Evolutionary conservation across 2,113 vertebrate genomes (phyloP), one percentile per base, ranked within the genome.

Genomic region (Craseonycteris thonglongyai): DNA sequence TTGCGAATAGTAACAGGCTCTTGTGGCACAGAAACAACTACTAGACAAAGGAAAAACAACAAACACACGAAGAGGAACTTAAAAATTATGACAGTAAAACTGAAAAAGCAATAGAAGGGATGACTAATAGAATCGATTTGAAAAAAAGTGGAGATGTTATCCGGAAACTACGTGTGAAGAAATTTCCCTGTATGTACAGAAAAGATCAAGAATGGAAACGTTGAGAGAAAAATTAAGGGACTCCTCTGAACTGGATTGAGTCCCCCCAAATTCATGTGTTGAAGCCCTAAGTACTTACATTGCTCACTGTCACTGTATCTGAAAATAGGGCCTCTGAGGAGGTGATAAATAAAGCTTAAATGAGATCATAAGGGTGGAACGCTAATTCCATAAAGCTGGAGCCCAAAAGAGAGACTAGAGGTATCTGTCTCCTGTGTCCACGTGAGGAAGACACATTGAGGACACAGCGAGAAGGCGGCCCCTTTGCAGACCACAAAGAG

Each of bases 81-180:
- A 24, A 74, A 80, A 75, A 90, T 54, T 86, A 74, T 47, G 51
- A 74, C 28, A 90, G n/a, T 68, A 96, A 93, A 95, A 90, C 24
- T 66, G 65, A 93, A 74, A 54, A 80, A 71, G 24, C 38, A 88
- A 59, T 35, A 91, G 28, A 92, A 54, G 19, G 51, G 6, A 35
- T 63, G 21, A 91, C 71, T 69, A 71, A 75, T 88, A 93, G 24
- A 47, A 84, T 49, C 3, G 33, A 7, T 78, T 86, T 28, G 24
- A 7, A 24, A 90, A 72, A 86, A 83, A 71, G 5, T 56, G 35
- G 38, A 15, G 6, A 8, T 90, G 26, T 68, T 86, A 63, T 47
- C 47, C 56, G 45, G 69, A 66, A 87, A 22, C 11, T 49, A 86
- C 86, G 40, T 92, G 22, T 72, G 16, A 54, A 38, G 38, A 84